Evolutionary conservation across 2,888 invertebrate species (phyloP), one percentile per base, ranked within the genome.

Genomic region (Eristalis pertinax): DNA sequence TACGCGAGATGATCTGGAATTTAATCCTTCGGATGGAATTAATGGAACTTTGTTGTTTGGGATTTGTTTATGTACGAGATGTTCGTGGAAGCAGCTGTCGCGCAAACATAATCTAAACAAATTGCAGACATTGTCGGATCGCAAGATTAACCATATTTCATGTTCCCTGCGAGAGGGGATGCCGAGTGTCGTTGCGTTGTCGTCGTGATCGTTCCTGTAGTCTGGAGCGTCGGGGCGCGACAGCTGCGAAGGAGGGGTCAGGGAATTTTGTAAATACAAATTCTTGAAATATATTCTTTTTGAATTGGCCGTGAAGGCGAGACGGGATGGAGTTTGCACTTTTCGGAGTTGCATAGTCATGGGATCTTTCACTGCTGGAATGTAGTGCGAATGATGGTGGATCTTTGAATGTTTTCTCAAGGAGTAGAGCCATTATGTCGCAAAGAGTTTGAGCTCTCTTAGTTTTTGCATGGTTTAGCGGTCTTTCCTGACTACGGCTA

Each of bases 61-160:
- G 74, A 78, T 75, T 86, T 86, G 82, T 86, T 79, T 86, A 67
- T 72, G 43, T 19, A 19, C 56, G 75, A 29, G 43, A 72, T 79
- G 75, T 87, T 87, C 87, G 70, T 87, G 87, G 84, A 87, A 87
- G 87, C 87, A 87, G 87, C 87, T 87, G 87, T 87, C 87, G 84
- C 87, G 80, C 76, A 79, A 84, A 73, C 87, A 87, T 87, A 87
- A 87, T 87, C 87, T 84, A 87, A 87, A 87, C 87, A 87, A 87
- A 87, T 87, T 87, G 79, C 84, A 29, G 43, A 73, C 75, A 50
- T 65, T 83, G 83, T 78, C 75, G 22, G 78, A 86, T 78, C 69
- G 73, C 50, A 19, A 75, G 67, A 72, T 85, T 76, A 82, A 76
- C 76, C 56, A 70, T 60, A 60, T 76, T 76, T 82, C 72, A 76